phyloP scores from a whole-genome alignment of 2,888 invertebrate genomes.

The Melikaiella ostensackeni region DNA sequence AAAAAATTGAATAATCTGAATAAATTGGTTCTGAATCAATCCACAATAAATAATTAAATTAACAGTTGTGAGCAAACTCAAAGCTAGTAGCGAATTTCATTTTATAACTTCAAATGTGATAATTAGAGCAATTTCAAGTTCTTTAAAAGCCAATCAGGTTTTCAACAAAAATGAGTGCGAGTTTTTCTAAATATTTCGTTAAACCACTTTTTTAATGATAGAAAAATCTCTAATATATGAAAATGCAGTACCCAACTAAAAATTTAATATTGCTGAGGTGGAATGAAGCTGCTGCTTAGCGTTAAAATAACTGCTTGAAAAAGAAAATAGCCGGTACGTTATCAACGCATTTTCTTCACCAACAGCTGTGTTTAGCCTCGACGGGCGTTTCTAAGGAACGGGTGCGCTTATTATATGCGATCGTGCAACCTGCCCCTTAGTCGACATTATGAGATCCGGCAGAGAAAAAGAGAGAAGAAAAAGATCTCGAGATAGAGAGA shows the following conservation, averaged over 20 bases:
- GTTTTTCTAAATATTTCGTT: too few species aligned
- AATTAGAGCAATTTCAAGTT: too few species aligned
- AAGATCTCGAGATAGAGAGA: conserved; percentile 35
- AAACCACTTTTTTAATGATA: too few species aligned
- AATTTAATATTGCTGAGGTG: conserved; percentile 4
- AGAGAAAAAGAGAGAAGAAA: conserved; percentile 15
- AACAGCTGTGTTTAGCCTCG: conserved; percentile 35
- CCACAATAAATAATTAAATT: too few species aligned
- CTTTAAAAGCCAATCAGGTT: too few species aligned
- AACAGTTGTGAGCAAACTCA: too few species aligned
- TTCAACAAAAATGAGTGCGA: too few species aligned
- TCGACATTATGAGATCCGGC: conserved; percentile 37
- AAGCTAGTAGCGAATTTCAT: too few species aligned
- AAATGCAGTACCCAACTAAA: not conserved
- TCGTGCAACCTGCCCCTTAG: conserved; percentile 39
- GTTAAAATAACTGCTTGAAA: conserved; percentile 16
- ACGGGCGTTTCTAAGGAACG: conserved; percentile 33
- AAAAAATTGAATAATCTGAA: too few species aligned
- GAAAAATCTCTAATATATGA: too few species aligned
- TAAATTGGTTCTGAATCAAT: too few species aligned
- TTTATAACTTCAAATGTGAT: too few species aligned
- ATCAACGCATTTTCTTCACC: conserved; percentile 39
- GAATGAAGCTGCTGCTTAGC: conserved; percentile 28
- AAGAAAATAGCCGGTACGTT: conserved; percentile 20
- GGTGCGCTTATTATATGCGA: conserved; percentile 39